Evolutionary conservation across 1,140 invertebrate genomes (phyloP).

Genomic region (Pseudomyrmex dendroicus): DNA sequence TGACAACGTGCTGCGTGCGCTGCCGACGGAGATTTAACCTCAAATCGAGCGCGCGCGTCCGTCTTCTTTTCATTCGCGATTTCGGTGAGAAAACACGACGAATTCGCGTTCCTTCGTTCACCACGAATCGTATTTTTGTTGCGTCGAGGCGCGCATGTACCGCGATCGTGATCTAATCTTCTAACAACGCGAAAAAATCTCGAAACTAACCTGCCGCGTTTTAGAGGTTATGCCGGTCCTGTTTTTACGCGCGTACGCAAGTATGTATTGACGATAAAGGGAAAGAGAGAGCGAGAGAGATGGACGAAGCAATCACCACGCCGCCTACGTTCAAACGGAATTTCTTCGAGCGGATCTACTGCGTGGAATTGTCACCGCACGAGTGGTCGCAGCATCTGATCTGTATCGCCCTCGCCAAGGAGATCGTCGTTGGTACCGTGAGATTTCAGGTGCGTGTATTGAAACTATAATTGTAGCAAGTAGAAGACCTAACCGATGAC

Average conservation of each 20-base stretch:
- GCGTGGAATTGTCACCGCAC: conserved; percentile 85
- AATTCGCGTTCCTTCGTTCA: not conserved
- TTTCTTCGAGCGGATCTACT: conserved; percentile 82
- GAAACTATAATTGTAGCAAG: not conserved
- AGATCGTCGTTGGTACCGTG: conserved; percentile 82
- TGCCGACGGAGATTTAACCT: conserved; percentile 26
- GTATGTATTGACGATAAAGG: not conserved
- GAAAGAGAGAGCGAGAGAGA: conserved; percentile 57
- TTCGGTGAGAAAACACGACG: not conserved
- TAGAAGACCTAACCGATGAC: not conserved
- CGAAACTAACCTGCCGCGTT: not conserved
- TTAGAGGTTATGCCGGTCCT: conserved; percentile 70
- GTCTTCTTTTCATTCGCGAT: not conserved
- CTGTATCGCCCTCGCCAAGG: conserved; percentile 82
- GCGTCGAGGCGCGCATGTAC: not conserved
- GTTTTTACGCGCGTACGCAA: not conserved
- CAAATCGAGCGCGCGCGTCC: not conserved
- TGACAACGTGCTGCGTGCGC: not conserved
- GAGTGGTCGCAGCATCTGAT: conserved; percentile 85
- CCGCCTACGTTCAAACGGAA: conserved; percentile 79
- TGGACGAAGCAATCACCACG: conserved; percentile 81
- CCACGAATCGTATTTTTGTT: too few relatives aligned
- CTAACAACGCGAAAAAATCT: not conserved
- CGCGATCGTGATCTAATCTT: too few relatives aligned
- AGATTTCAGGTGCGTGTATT: conserved; percentile 81